Evolutionary conservation across 2,113 vertebrate species (phyloP), one percentile per base, ranked within the genome.

Genomic region (Morone chrysops): DNA sequence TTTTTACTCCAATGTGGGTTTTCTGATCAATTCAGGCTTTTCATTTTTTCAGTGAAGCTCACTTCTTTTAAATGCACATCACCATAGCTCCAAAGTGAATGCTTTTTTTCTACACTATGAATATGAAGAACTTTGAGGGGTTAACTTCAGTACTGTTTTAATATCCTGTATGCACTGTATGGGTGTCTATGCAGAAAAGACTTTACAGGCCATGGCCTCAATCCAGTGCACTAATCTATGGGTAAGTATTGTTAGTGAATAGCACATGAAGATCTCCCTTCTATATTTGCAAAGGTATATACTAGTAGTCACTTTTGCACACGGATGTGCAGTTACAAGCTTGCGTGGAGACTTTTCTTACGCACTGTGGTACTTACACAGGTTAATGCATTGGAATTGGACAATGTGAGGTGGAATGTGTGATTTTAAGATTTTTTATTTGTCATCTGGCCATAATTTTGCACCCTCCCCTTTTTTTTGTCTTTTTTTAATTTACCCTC

Each of bases 81-180:
- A 66, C 53, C 60, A 18, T 53, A 70, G 80, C 43, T 62, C 65
- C 54, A 71, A 9, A 41, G 53, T 62, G 78, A 84, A 79, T 36
- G 38, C 31, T 60, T 73, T 75, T 56, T 66, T 63, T 12, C 77
- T 70, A 83, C 70, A 75, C 67, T 78, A 53, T 87, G 57, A 93
- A 92, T 66, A 92, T 87, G 84, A 94, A 93, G 92, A 92, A 88
- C 80, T 90, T 79, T 84, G 17, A 66, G 73, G 41, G 38, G 18
- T 77, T 81, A 45, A 6, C 70, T 82, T 80, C 48, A 53, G 5
- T 75, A 31, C 56, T 9, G 16, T 81, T 91, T 85, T 76, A 56
- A 78, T 73, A 60, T 66, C 68, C 60, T 86, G 5, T 53, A 45
- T 82, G 83, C 86, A 66, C 77, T 85, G 70, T 86, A 66, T 82